A percentile compares a stretch with the other conserved stretches of the same genome.
phyloP scores from a whole-genome alignment of 2,113 vertebrate species.

The Gobio gobio region DNA sequence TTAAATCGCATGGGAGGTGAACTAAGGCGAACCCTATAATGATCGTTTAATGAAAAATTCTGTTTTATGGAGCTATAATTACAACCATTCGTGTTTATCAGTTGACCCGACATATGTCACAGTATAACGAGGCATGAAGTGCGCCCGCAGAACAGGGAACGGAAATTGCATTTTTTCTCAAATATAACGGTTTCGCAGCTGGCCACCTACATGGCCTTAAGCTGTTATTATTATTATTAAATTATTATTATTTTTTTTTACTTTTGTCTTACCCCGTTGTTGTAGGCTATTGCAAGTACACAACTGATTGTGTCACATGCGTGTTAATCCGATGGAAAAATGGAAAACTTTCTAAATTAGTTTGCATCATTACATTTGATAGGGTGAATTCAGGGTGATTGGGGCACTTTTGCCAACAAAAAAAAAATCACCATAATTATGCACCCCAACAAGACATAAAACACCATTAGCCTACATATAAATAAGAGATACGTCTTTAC shows the following conservation, averaged over 20 bases:
- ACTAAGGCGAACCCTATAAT: conserved; percentile 47
- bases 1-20: conserved; percentile 38
- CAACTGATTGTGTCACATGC: neutral
- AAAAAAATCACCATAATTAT: neutral
- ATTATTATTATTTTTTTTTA: too few relatives aligned
- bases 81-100: conserved; percentile 58
- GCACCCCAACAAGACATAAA: neutral
- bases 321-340: neutral
- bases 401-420: too few relatives aligned
- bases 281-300: neutral
- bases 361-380: neutral
- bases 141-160: conserved; percentile 42
- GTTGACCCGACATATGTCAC: conserved; percentile 55
- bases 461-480: neutral
- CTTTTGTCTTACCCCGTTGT: conserved; percentile 2
- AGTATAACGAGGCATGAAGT: conserved; percentile 34
- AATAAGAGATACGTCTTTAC: neutral
- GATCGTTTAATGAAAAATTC: conserved; percentile 57
- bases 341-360: neutral
- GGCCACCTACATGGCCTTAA: conserved; percentile 51
- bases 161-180: conserved; percentile 56
- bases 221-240: conserved; percentile 2
- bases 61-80: conserved; percentile 57
- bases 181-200: conserved; percentile 50
- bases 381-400: too few relatives aligned